Evolutionary conservation across 2,113 vertebrate genomes (phyloP).

Genomic region (Pelobates fuscus): DNA sequence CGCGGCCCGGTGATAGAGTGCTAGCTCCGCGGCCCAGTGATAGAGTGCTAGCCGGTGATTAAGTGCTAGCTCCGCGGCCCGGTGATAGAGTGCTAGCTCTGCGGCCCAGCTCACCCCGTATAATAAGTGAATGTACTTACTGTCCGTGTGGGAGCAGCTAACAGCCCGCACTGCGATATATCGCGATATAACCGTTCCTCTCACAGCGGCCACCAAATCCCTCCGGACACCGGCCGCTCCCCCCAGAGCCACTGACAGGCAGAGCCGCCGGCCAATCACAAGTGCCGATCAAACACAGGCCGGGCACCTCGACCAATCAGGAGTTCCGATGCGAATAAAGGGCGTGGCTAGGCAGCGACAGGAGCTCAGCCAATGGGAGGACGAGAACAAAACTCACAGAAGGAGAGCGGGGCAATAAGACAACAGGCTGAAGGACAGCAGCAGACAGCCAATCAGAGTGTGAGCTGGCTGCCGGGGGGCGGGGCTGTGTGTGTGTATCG

Average conservation of each 20-base stretch:
- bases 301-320: conserved; percentile 3
- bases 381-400: neutral
- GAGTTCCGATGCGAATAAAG: neutral
- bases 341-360: neutral
- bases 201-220: conserved; percentile 4
- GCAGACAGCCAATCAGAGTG: neutral
- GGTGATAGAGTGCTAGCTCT: too few species aligned
- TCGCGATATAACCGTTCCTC: neutral
- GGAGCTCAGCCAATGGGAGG: conserved; percentile 1
- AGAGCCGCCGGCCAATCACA: neutral
- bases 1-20: too few species aligned
- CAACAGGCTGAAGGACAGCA: conserved; percentile 1
- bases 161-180: neutral
- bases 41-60: too few species aligned
- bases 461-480: too few species aligned
- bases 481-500: neutral
- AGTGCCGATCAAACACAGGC: neutral
- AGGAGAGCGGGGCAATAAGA: conserved; percentile 1
- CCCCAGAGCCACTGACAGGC: conserved; percentile 28
- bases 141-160: too few species aligned
- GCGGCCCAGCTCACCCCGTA: too few species aligned
- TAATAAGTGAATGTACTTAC: too few species aligned
- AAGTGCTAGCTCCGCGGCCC: too few species aligned
- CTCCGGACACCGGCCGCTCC: conserved; percentile 35
- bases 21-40: too few species aligned